These are phyloP conservation scores for Dipodomys spectabilis DNA, from an alignment of 2,113 vertebrate species.

Conservation along the genomic window DNA sequence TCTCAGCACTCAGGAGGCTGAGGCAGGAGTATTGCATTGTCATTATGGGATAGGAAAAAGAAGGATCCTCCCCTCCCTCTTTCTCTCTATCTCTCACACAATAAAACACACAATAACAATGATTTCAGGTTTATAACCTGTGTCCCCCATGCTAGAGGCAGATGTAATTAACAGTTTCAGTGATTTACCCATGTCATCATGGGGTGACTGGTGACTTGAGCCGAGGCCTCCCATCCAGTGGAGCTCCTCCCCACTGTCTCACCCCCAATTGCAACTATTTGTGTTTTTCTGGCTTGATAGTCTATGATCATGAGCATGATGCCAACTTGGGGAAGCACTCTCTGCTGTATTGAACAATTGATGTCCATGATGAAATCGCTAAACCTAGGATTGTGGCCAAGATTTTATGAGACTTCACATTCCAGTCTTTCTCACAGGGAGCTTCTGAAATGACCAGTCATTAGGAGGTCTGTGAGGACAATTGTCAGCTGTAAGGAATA, in stretches of 20 bases:
- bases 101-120: background rate
- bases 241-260: background rate
- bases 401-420: constrained; percentile 31
- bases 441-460: background rate
- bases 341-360: background rate
- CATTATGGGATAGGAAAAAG: too few relatives aligned
- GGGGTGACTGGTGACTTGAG: background rate
- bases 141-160: background rate
- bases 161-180: background rate
- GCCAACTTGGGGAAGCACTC: background rate
- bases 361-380: background rate
- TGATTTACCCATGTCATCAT: background rate
- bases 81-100: background rate
- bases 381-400: background rate
- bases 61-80: too few relatives aligned
- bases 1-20: too few relatives aligned
- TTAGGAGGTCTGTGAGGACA: constrained; percentile 27
- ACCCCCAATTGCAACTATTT: background rate
- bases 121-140: background rate
- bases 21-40: background rate
- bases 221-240: background rate
- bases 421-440: background rate
- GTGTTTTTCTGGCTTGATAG: background rate
- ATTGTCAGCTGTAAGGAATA: background rate
- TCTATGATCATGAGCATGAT: background rate